phyloP scores from a whole-genome alignment of 2,797 vertebrate genomes.

The Neosilurus mollespiculum region DNA sequence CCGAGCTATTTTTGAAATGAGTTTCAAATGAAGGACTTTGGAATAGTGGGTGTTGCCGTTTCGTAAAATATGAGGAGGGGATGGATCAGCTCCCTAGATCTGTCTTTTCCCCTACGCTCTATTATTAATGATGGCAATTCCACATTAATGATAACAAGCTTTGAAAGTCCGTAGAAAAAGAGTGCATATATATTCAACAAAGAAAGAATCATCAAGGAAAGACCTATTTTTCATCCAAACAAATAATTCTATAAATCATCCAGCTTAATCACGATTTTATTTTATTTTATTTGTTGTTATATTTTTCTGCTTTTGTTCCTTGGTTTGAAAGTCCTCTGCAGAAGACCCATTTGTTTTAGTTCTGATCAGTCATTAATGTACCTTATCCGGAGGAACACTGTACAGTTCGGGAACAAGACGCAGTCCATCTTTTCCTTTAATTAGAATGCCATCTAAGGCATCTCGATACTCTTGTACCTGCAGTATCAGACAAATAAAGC shows the following conservation, averaged over 20 bases:
- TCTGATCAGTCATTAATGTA: slow-evolving; percentile 38
- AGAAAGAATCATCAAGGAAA: background rate
- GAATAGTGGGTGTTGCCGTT: background rate
- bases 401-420: slow-evolving; percentile 89
- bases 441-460: slow-evolving; percentile 87
- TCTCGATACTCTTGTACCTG: slow-evolving; percentile 95
- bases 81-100: background rate
- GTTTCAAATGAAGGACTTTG: background rate
- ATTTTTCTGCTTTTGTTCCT: background rate
- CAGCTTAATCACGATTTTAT: background rate
- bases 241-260: background rate
- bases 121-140: background rate
- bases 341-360: background rate
- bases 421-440: slow-evolving; percentile 89
- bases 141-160: background rate
- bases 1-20: background rate
- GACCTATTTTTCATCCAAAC: background rate
- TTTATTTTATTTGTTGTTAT: background rate
- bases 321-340: background rate
- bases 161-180: background rate
- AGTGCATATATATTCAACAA: background rate
- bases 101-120: background rate
- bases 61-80: background rate
- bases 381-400: slow-evolving; percentile 87
- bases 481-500: slow-evolving; percentile 5